These are phyloP conservation scores for Pangasius mekongensis DNA, from an alignment of 2,797 vertebrate genomes.

Conservation along the genomic window DNA sequence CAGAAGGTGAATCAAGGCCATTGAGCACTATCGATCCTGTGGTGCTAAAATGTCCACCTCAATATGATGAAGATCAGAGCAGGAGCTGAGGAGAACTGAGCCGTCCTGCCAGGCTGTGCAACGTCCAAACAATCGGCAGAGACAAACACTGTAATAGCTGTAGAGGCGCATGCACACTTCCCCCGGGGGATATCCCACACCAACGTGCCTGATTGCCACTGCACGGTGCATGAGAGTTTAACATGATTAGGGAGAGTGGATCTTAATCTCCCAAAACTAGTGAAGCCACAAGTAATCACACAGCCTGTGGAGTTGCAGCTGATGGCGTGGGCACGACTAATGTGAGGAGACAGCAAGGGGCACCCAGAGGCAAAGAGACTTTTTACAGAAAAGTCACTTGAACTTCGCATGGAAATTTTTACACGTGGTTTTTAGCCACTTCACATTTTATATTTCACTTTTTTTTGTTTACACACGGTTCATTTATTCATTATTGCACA, in stretches of 20 bases:
- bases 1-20: neutral
- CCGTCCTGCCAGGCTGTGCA: constrained; percentile 48
- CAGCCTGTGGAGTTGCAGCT: constrained; percentile 55
- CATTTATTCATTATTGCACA: neutral
- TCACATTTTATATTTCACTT: neutral
- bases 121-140: constrained; percentile 60
- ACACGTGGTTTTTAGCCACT: neutral
- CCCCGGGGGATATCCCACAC: constrained; percentile 56
- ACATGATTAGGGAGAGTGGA: constrained; percentile 59
- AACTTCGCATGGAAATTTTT: neutral
- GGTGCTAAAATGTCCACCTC: constrained; percentile 53
- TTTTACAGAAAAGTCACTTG: neutral
- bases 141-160: constrained; percentile 70
- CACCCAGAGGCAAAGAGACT: neutral
- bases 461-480: neutral
- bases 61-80: constrained; percentile 33
- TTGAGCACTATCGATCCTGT: constrained; percentile 42
- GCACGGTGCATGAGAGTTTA: constrained; percentile 57
- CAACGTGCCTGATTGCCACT: constrained; percentile 58
- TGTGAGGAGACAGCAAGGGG: constrained; percentile 56
- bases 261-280: constrained; percentile 64
- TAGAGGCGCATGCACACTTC: constrained; percentile 29
- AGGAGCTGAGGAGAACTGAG: constrained; percentile 17
- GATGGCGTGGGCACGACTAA: constrained; percentile 54
- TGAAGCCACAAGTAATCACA: constrained; percentile 65